Evolutionary conservation across 2,797 vertebrate species (phyloP), one percentile per base, ranked within the genome.

Genomic region (Acanthurus tractus): DNA sequence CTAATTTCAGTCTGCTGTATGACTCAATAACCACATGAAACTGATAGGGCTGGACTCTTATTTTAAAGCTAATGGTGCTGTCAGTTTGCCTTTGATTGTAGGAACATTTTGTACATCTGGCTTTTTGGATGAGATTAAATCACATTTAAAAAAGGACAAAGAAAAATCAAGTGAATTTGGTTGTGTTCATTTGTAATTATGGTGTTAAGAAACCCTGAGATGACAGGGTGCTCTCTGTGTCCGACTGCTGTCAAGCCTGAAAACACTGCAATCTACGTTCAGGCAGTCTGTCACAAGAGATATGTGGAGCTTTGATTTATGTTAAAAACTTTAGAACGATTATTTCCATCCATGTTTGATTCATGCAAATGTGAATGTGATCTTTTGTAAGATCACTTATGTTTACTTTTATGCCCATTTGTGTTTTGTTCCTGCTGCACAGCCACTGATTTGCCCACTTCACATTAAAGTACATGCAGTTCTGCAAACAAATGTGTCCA

Each of bases 11-110:
- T 22, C 54, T 18, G 49, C 50, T 71, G 48, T 29, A 36, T 89
- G 82, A 84, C 75, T 81, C 89, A 88, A 76, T 76, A 66, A 70
- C 53, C 83, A 84, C 88, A 87, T 75, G 71, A 74, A 85, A 72
- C 59, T 6, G 42, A 80, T 49, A 42, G 14, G 65, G 17, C 8
- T 49, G 50, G 74, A 29, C 62, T 73, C 38, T 50, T 52, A 2
- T 67, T 68, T 72, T 34, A 40, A 67, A 66, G 54, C 18, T 70
- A 45, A 66, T 45, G 7, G 6, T 3, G 14, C 57, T 71, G 63
- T 82, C 70, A 71, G 44, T 25, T 72, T 68, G 48, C 63, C 29
- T 8, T 14, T n/a, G 49, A 4, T 20, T 13, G 69, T 1, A 2
- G 62, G 20, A 85, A 70, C 62, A 58, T 72, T 80, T 81, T 52